These are phyloP conservation scores for Harpalus rufipes DNA, from an alignment of 2,888 invertebrate genomes.

Conservation along the genomic window DNA sequence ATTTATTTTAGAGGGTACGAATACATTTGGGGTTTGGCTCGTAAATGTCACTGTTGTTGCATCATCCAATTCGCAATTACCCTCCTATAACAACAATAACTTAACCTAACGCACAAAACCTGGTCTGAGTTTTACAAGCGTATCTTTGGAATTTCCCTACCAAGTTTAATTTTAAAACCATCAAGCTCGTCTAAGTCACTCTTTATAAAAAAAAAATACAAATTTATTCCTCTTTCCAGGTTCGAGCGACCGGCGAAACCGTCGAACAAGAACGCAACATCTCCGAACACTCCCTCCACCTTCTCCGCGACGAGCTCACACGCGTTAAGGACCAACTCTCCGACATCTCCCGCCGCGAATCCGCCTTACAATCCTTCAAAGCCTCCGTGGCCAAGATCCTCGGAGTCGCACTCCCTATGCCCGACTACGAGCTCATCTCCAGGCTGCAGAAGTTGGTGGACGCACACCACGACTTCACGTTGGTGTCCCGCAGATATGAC, in stretches of 20 bases:
- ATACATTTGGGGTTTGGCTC: no score
- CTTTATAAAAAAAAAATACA: neutral
- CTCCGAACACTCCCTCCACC: slow-evolving; percentile 84
- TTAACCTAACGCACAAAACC: no score
- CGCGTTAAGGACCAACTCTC: slow-evolving; percentile 86
- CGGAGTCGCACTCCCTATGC: slow-evolving; percentile 79
- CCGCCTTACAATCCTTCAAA: slow-evolving; percentile 88
- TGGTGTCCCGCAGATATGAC: slow-evolving; percentile 87
- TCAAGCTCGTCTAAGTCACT: neutral
- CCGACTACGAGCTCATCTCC: slow-evolving; percentile 81
- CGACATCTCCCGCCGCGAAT: slow-evolving; percentile 87
- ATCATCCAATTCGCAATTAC: no score
- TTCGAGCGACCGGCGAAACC: slow-evolving; percentile 83
- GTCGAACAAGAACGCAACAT: slow-evolving; percentile 85
- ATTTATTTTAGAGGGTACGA: no score
- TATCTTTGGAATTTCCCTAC: no score
- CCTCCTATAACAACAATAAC: no score
- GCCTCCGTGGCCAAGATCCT: slow-evolving; percentile 80
- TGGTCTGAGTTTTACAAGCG: no score
- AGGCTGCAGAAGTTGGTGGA: slow-evolving; percentile 90
- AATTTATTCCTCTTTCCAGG: slow-evolving; percentile 4
- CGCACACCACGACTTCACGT: slow-evolving; percentile 92
- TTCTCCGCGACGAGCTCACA: slow-evolving; percentile 87
- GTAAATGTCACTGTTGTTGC: no score
- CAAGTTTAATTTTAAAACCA: neutral